Percentiles rank a stretch among this genome's conserved stretches.
Evolutionary conservation across 2,797 vertebrate genomes (phyloP).

Genomic region (Esox lucius): DNA sequence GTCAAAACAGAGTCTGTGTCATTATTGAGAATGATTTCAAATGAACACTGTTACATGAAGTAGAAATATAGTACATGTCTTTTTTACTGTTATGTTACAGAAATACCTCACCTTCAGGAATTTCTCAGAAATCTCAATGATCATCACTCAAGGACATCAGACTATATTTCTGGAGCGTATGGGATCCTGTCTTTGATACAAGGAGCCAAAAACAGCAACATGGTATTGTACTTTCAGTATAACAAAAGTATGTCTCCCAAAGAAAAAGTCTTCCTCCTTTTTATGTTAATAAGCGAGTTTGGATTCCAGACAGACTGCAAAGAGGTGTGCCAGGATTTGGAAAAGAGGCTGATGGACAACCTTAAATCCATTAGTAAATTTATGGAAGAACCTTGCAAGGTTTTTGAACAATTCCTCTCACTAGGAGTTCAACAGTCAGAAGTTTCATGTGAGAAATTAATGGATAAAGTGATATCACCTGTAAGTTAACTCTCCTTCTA

Average conservation of each 20-base stretch:
- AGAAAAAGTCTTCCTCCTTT: background rate
- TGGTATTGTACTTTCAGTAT: background rate
- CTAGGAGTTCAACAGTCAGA: conserved; percentile 35
- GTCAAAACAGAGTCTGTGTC: too few species aligned
- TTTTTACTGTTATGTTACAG: conserved; percentile 22
- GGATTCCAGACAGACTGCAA: conserved; percentile 26
- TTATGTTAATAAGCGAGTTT: background rate
- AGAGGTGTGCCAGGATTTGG: conserved; percentile 8
- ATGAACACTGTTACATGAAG: background rate
- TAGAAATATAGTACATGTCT: background rate
- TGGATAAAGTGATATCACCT: conserved; percentile 12
- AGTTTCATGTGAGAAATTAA: background rate
- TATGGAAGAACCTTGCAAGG: background rate
- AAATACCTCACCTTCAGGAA: conserved; percentile 45
- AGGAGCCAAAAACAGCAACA: conserved; percentile 7
- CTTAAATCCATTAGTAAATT: background rate
- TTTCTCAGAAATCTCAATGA: conserved; percentile 40
- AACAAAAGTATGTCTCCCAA: background rate
- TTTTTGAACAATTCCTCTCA: conserved; percentile 28
- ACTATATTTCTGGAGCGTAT: conserved; percentile 47
- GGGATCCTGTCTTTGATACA: conserved; percentile 57
- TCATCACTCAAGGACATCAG: conserved; percentile 29
- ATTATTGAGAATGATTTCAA: background rate
- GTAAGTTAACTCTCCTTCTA: background rate
- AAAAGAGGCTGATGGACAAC: background rate